Conservation (phyloP, 2,113 vertebrate species). For the Serinus canaria region DNA sequence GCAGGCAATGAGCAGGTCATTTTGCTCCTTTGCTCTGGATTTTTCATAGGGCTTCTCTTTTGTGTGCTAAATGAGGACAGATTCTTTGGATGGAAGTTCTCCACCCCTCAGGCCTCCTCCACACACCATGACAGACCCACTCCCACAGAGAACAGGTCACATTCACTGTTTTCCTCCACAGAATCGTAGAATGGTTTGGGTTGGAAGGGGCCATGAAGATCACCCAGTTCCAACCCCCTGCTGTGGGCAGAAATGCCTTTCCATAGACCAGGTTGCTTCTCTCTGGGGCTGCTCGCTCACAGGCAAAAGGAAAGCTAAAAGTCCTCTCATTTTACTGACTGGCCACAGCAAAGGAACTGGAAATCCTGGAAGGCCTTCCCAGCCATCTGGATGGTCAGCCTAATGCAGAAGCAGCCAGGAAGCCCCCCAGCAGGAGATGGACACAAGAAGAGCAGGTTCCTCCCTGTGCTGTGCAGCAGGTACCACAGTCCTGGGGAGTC, state of each 20-base stretch:
- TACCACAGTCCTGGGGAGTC: fast-evolving
- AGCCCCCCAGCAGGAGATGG: not conserved
- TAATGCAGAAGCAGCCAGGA: not conserved
- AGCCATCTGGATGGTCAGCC: not conserved
- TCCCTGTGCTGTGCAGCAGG: not conserved
- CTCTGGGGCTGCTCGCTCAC: not conserved
- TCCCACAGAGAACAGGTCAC: not conserved
- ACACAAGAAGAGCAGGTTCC: fast-evolving
- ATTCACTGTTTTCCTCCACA: not conserved
- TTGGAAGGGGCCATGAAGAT: not conserved
- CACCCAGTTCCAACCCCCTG: not conserved
- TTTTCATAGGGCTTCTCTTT: not conserved
- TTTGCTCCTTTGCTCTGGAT: not conserved
- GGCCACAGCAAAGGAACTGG: not conserved
- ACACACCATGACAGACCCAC: not conserved
- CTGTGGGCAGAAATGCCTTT: not conserved
- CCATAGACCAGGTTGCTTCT: not conserved
- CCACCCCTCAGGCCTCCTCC: not conserved
- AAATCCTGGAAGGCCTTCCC: not conserved
- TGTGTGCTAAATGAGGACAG: not conserved
- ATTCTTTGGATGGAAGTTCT: not conserved
- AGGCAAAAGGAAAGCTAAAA: not conserved
- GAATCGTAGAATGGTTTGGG: not conserved
- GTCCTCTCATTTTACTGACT: not conserved
- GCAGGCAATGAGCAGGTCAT: not conserved